Evolutionary conservation across 2,888 invertebrate genomes (phyloP).

Genomic region (Napeogenes inachia): DNA sequence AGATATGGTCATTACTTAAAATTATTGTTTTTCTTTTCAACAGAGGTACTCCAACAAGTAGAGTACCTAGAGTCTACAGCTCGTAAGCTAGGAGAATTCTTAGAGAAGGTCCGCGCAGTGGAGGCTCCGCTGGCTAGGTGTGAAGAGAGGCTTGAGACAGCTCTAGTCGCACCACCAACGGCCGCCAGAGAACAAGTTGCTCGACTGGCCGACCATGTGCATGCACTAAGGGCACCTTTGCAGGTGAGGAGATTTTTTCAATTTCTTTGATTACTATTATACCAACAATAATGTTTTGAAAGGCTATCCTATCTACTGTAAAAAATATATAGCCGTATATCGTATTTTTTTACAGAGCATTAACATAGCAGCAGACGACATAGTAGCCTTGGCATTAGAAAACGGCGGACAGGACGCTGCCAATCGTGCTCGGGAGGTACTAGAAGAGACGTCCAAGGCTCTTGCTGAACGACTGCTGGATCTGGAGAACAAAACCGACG

Average conservation of each 20-base stretch:
- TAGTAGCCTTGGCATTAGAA: slow-evolving; percentile 73
- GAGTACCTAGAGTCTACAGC: slow-evolving; percentile 90
- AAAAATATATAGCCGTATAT: background rate
- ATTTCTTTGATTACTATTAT: background rate
- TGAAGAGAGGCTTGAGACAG: slow-evolving; percentile 83
- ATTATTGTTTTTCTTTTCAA: slow-evolving; percentile 19
- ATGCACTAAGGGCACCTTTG: slow-evolving; percentile 85
- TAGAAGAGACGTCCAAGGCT: slow-evolving; percentile 84
- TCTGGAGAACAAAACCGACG: slow-evolving; percentile 85
- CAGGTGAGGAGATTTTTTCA: slow-evolving; percentile 47
- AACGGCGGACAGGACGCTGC: slow-evolving; percentile 86
- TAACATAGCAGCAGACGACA: slow-evolving; percentile 83
- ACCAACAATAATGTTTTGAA: too few species aligned
- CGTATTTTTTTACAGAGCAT: slow-evolving; percentile 54
- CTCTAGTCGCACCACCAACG: slow-evolving; percentile 82
- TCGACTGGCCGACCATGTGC: slow-evolving; percentile 87
- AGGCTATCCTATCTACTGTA: background rate
- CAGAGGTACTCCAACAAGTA: slow-evolving; percentile 84
- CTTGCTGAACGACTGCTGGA: slow-evolving; percentile 87
- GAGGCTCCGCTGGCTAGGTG: slow-evolving; percentile 90
- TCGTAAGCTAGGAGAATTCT: slow-evolving; percentile 88
- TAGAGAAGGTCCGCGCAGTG: slow-evolving; percentile 89
- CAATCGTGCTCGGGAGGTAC: slow-evolving; percentile 85
- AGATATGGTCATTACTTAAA: background rate
- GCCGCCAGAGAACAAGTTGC: slow-evolving; percentile 92